Base-by-base conservation (phyloP, 2,797 vertebrate species). In the Sebastes oblongus region DNA sequence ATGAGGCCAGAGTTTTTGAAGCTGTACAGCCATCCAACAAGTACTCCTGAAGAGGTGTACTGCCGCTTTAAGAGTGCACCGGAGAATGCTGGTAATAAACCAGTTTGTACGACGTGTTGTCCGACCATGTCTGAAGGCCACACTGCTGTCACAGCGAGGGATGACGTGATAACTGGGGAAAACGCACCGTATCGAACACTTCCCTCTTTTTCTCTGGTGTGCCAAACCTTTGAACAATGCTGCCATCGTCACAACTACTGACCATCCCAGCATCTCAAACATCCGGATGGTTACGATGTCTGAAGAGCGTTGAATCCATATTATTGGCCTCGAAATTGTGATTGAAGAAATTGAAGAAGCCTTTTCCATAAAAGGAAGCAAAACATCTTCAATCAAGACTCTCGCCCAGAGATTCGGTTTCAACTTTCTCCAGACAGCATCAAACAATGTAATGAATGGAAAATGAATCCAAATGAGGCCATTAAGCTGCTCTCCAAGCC, bases 361-460 rank as follows among this genome's bases (percentile, higher is more conserved):
- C 25, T 66, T 39, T 72, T 64, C 25, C 25, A 20, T 13, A 18
- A 32, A 24, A 46, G 11, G 12, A 68, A 30, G 36, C 29, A n/a
- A 42, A 75, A 36, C 59, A 6, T 61, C 16, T 56, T 59, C 14
- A 65, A 39, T 80, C 46, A 20, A 36, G 70, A 14, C 36, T 61
- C 22, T 4, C 6, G 5, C 67, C 62, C 46, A 12, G 30, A 77
- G 34, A 36, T 32, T 16, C 4, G 30, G 13, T 36, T 73, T 46
- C 24, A 59, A 16, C 64, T 64, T 80, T 34, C 50, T 77, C 30
- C 59, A 62, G 69, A 54, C 54, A 67, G 70, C 82, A 52, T 90
- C 69, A 86, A 88, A 88, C 80, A 82, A 78, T 27, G 66, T 72
- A 82, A 89, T 84, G 86, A 86, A 86, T 66, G 83, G 75, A 81